phyloP scores from a whole-genome alignment of 2,797 vertebrate species.

The Anas bernieri region DNA sequence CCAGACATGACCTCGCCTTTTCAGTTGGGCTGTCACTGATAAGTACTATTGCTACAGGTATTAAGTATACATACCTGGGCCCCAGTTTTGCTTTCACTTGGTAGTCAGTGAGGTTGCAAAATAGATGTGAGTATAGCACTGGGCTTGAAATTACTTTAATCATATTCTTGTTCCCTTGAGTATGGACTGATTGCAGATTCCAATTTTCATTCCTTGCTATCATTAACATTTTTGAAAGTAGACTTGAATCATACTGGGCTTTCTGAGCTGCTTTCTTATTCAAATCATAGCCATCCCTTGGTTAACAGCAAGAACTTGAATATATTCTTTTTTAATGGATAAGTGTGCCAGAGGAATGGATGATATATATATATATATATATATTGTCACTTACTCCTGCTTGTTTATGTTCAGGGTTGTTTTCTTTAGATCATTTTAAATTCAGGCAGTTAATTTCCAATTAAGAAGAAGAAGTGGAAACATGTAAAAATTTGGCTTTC shows the following conservation, averaged over 20 bases:
- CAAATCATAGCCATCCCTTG: slow-evolving; percentile 24
- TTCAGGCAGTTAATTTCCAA: slow-evolving; percentile 38
- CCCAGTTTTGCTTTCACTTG: neutral
- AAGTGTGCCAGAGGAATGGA: neutral
- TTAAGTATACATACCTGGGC: neutral
- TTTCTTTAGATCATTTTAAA: slow-evolving; percentile 40
- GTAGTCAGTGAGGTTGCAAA: neutral
- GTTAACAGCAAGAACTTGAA: slow-evolving; percentile 15
- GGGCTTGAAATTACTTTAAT: slow-evolving; percentile 27
- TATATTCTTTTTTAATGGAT: slow-evolving; percentile 22
- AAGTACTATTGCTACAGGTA: neutral
- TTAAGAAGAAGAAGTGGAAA: slow-evolving; percentile 23
- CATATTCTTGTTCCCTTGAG: slow-evolving; percentile 26
- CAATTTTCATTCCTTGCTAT: slow-evolving; percentile 30
- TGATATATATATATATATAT: neutral
- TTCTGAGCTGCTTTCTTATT: slow-evolving; percentile 32
- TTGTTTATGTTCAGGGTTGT: slow-evolving; percentile 49
- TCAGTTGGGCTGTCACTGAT: neutral
- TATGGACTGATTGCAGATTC: slow-evolving; percentile 5
- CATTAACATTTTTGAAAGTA: slow-evolving; percentile 44
- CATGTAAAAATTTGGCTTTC: neutral
- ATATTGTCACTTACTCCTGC: neutral
- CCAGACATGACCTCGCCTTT: neutral
- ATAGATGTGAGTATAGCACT: neutral
- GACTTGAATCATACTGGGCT: neutral